Percentiles rank a stretch among this genome's conserved stretches.
Conservation (phyloP, 64 coral and sea anemone genomes). For the Actinia equina region DNA sequence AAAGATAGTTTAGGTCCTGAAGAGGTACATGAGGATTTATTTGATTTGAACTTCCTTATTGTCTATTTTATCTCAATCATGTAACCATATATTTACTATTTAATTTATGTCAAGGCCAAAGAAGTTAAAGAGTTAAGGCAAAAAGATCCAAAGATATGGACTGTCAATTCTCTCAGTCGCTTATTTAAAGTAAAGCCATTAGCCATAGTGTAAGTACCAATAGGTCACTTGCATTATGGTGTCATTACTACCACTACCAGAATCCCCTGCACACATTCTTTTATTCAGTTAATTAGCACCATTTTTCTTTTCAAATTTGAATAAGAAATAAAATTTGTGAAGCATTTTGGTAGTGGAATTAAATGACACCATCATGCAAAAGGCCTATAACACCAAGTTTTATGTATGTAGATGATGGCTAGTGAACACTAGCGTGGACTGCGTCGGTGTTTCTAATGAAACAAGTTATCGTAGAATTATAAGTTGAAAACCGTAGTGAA, state of each 20-base stretch:
- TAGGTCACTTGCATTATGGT: too few relatives aligned
- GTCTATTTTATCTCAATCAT: background rate
- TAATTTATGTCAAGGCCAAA: slow-evolving; percentile 20
- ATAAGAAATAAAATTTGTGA: too few relatives aligned
- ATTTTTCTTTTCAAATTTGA: background rate
- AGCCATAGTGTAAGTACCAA: slow-evolving; percentile 63
- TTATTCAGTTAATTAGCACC: background rate
- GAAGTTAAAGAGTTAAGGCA: slow-evolving; percentile 61
- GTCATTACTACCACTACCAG: too few relatives aligned
- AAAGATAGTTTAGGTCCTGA: slow-evolving; percentile 66
- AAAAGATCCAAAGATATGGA: slow-evolving; percentile 86
- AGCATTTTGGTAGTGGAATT: too few relatives aligned
- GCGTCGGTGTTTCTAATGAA: too few relatives aligned
- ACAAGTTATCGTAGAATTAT: too few relatives aligned
- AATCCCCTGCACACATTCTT: too few relatives aligned
- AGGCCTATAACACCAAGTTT: too few relatives aligned
- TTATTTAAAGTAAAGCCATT: slow-evolving; percentile 84
- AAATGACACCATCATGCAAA: too few relatives aligned
- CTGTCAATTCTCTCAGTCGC: slow-evolving; percentile 73
- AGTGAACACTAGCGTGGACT: too few relatives aligned
- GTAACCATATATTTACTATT: background rate
- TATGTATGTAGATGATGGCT: too few relatives aligned
- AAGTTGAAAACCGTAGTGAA: too few relatives aligned
- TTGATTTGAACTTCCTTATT: background rate
- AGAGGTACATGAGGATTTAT: slow-evolving; percentile 43